These are phyloP conservation scores for Leptinotarsa peninsularis DNA, from an alignment of 2,888 invertebrate genomes.

Conservation along the genomic window DNA sequence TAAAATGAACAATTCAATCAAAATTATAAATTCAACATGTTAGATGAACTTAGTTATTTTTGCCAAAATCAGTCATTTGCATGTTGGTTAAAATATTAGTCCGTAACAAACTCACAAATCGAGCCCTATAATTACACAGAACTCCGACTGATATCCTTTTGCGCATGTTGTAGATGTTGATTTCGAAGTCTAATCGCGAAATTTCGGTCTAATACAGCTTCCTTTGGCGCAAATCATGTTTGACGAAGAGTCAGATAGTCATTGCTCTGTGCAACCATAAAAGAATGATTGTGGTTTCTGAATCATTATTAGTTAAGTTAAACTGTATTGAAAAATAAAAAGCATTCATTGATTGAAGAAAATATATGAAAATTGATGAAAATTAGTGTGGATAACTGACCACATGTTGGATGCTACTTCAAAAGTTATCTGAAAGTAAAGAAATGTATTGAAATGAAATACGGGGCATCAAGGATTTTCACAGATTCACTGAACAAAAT, in stretches of 20 bases:
- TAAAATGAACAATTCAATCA: too few species aligned
- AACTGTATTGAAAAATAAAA: too few species aligned
- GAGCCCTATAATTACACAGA: not conserved
- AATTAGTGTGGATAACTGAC: too few species aligned
- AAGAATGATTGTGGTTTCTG: not conserved
- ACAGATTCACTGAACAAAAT: too few species aligned
- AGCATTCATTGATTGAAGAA: too few species aligned
- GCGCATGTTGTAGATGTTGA: slow-evolving; percentile 14
- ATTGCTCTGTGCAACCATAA: not conserved
- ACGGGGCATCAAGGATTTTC: too few species aligned
- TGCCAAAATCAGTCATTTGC: not conserved
- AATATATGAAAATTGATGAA: too few species aligned
- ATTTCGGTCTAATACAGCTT: slow-evolving; percentile 5
- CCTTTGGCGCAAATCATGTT: not conserved
- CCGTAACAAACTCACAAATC: not conserved
- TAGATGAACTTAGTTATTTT: too few species aligned
- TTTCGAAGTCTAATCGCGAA: slow-evolving; percentile 13
- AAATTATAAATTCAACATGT: too few species aligned
- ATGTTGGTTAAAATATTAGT: not conserved
- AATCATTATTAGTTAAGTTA: not conserved
- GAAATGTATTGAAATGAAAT: too few species aligned
- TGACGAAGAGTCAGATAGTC: not conserved
- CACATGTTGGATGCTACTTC: too few species aligned
- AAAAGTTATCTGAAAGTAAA: too few species aligned
- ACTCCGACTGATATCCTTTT: not conserved